Conservation (phyloP, 2,113 vertebrate species). For the Melanerpes aurifrons region DNA sequence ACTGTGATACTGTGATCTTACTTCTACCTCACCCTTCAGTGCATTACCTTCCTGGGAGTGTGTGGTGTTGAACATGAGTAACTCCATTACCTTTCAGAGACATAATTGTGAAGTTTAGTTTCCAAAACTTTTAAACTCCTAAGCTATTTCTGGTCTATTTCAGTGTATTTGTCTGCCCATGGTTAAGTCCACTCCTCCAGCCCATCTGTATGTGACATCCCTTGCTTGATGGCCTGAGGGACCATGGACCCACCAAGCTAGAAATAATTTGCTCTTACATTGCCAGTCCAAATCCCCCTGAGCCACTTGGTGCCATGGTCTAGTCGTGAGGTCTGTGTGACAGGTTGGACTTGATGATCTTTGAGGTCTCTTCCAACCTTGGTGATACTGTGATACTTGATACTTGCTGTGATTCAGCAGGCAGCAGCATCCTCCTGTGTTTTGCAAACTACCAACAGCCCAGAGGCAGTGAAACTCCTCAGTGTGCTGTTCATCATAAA, state of each 20-base stretch:
- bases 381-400: too few relatives aligned
- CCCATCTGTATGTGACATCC: too few relatives aligned
- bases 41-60: background rate
- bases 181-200: too few relatives aligned
- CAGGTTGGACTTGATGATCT: too few relatives aligned
- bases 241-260: too few relatives aligned
- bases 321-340: too few relatives aligned
- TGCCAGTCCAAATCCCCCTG: too few relatives aligned
- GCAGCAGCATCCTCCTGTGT: accelerated
- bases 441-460: background rate
- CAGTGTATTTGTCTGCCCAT: background rate
- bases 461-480: background rate
- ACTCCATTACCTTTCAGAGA: background rate
- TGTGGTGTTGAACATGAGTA: background rate
- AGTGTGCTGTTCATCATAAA: background rate
- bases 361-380: too few relatives aligned
- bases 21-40: background rate
- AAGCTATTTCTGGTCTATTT: background rate
- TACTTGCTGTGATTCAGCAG: background rate
- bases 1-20: too few relatives aligned
- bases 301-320: too few relatives aligned
- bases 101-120: background rate
- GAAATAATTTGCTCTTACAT: too few relatives aligned
- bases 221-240: too few relatives aligned
- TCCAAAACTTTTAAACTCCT: background rate